A percentile compares a stretch with the other conserved stretches of the same genome.
phyloP scores from a whole-genome alignment of 2,113 vertebrate species.

The Cryptotis parvus region DNA sequence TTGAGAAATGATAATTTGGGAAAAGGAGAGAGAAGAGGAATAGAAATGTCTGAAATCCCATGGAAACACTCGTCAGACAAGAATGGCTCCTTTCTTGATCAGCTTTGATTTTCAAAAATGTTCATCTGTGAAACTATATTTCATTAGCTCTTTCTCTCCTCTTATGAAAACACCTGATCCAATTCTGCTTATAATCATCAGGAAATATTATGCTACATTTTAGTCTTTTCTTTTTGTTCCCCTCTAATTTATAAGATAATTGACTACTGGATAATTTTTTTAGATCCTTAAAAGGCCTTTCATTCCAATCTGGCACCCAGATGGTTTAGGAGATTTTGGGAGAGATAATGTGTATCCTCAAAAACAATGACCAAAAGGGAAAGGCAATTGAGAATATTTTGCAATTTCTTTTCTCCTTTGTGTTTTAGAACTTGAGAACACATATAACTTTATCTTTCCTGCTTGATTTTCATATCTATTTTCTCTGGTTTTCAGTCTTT shows the following conservation, averaged over 20 bases:
- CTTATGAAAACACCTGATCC: not conserved
- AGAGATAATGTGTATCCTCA: not conserved
- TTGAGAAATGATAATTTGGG: not conserved
- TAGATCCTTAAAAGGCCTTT: not conserved
- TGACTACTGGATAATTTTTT: not conserved
- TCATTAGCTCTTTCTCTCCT: not conserved
- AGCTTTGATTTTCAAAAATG: not conserved
- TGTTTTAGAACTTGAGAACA: not conserved
- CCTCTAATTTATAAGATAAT: slow-evolving; percentile 18
- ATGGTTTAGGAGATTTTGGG: not conserved
- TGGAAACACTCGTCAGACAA: not conserved
- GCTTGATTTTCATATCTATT: slow-evolving; percentile 28
- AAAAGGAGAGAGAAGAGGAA: not conserved
- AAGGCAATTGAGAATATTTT: not conserved
- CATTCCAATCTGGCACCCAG: not conserved
- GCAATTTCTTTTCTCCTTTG: not conserved
- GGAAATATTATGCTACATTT: not conserved
- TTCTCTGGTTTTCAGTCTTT: slow-evolving; percentile 54
- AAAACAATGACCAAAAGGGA: not conserved
- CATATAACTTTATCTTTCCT: slow-evolving; percentile 13
- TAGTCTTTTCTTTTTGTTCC: slow-evolving; percentile 21
- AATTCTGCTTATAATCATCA: slow-evolving; percentile 8
- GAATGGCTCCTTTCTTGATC: not conserved
- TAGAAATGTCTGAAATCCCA: not conserved
- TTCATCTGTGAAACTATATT: not conserved